phyloP scores from a whole-genome alignment of 2,797 vertebrate species.

The Bradypodion pumilum region DNA sequence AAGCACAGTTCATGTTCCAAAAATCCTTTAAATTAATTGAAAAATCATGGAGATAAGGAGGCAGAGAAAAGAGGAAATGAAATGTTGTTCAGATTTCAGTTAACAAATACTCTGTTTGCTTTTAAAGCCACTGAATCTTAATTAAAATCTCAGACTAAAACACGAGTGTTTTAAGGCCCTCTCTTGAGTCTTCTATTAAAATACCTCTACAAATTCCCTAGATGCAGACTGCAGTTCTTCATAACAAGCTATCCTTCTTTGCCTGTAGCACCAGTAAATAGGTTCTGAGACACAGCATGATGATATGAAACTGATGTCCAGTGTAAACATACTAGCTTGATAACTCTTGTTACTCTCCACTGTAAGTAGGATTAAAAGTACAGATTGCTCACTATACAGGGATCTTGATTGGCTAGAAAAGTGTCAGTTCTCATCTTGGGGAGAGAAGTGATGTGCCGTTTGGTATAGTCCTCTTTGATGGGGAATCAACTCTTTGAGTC shows the following conservation, averaged over 20 bases:
- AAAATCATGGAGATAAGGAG: not conserved
- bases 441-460: no score
- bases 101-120: not conserved
- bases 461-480: no score
- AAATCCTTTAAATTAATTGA: constrained; percentile 21
- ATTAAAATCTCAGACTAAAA: constrained; percentile 24
- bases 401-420: no score
- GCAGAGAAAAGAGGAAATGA: not conserved
- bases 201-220: not conserved
- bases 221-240: not conserved
- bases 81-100: not conserved
- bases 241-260: not conserved
- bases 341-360: no score
- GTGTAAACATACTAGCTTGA: not conserved
- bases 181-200: not conserved
- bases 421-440: no score
- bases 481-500: no score
- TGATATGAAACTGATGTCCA: not conserved
- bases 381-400: no score
- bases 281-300: not conserved
- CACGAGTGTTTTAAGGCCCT: not conserved
- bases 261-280: not conserved
- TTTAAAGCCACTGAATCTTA: not conserved
- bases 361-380: no score
- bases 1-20: constrained; percentile 4